Evolutionary conservation across 1,140 invertebrate genomes (phyloP), one percentile per base, ranked within the genome.

Genomic region (Trissolcus basalis): DNA sequence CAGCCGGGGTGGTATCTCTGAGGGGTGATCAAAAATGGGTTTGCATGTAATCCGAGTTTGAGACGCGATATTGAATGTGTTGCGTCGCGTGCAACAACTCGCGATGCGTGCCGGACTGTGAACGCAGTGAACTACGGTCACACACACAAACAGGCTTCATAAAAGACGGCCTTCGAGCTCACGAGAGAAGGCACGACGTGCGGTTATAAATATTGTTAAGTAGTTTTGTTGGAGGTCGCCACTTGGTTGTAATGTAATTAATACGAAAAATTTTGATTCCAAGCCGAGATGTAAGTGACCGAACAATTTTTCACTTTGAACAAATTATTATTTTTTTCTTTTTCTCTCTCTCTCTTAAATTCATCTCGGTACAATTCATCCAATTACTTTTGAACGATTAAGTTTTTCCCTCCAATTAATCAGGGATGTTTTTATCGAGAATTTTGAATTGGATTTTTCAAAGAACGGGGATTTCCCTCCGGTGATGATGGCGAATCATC

Each of bases 201-300:
- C 59, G 74, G 78, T 81, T 83, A 83, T 83, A 83, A 83, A 83
- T 83, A 83, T 83, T 83, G 78, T 82, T 80, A 81, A 81, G 81
- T 74, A 80, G 67, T 74, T 44, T 59, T 45, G 49, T 48, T 78
- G 55, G 78, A 81, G 80, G 80, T 68, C 78, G 77, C 71, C 74
- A 77, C 76, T 68, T 64, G 51, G 54, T 43, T 63, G 16, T 76
- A 74, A 63, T 74, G 50, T 65, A 73, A 67, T 69, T 77, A 61
- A 73, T 68, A 69, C 59, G 50, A 75, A 49, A 9, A 9, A 39
- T 11, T 9, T n/a, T 11, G n/a, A n/a, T 39, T n/a, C 36, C n/a
- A 39, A 39, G n/a, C n/a, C n/a, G n/a, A 39, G n/a, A n/a, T 39
- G n/a, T 39, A 11, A n/a, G 36, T 9, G 9, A n/a, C 36, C 36